These are phyloP conservation scores for Drosophila nigromelanica DNA, from an alignment of 1,140 invertebrate species.

Conservation along the genomic window DNA sequence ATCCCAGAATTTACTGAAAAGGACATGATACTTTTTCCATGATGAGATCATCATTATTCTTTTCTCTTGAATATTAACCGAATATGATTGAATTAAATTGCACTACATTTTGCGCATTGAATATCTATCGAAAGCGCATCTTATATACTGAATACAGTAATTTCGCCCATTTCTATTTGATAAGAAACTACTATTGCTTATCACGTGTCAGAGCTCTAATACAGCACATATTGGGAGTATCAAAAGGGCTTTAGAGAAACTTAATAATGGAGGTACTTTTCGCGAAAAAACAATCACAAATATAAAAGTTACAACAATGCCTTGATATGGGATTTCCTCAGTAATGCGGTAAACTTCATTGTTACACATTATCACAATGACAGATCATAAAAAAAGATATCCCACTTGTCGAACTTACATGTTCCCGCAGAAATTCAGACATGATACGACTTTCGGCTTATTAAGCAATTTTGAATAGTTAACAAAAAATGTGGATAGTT, in stretches of 20 bases:
- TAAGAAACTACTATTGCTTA: conserved; percentile 25
- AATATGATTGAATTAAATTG: too few species aligned
- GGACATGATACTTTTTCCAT: too few species aligned
- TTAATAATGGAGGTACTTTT: too few species aligned
- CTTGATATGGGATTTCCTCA: too few species aligned
- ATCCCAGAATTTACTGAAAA: too few species aligned
- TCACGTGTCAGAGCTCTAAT: conserved; percentile 20
- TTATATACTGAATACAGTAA: neutral
- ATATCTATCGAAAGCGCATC: neutral
- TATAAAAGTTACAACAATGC: too few species aligned
- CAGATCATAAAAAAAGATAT: neutral
- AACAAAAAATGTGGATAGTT: conserved; percentile 1
- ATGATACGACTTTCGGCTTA: conserved; percentile 14
- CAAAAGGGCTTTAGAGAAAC: too few species aligned
- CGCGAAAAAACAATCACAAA: too few species aligned
- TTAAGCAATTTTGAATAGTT: conserved; percentile 23
- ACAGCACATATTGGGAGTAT: too few species aligned
- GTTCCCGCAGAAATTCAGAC: conserved; percentile 71
- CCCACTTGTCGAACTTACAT: conserved; percentile 53
- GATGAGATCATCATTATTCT: too few species aligned
- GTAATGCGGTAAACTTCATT: conserved; percentile 14
- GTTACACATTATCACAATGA: conserved; percentile 10
- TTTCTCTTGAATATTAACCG: too few species aligned
- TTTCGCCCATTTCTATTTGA: conserved; percentile 12
- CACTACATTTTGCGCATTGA: too few species aligned